Evolutionary conservation across 2,797 vertebrate species (phyloP).

Genomic region (Malurus splendens): DNA sequence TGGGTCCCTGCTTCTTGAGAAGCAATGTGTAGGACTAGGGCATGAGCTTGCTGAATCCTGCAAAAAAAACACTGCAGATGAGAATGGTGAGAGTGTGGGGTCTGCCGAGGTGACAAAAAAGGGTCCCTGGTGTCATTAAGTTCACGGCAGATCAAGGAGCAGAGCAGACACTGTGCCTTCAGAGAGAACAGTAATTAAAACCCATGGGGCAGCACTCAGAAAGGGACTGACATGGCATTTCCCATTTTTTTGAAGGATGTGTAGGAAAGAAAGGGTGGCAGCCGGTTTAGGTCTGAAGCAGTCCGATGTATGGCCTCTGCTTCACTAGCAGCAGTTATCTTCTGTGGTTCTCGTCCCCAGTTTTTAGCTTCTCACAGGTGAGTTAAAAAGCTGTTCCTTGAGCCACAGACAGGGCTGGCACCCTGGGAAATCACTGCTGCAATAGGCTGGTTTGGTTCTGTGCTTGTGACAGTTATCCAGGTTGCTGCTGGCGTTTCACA

Average conservation of each 20-base stretch:
- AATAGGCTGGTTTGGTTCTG: neutral
- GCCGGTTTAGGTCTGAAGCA: neutral
- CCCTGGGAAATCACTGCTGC: neutral
- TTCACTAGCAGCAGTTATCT: neutral
- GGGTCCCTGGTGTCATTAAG: neutral
- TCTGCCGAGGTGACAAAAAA: neutral
- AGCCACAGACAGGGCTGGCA: rapidly evolving
- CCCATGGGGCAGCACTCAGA: rapidly evolving
- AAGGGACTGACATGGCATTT: neutral
- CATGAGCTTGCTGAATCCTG: neutral
- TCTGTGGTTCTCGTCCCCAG: neutral
- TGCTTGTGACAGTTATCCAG: neutral
- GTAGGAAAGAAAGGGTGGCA: neutral
- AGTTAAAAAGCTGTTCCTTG: neutral
- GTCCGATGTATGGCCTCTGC: neutral
- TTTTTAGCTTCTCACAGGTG: neutral
- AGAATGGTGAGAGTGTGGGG: neutral
- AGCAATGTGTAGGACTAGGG: neutral
- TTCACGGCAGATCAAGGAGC: neutral
- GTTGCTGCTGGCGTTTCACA: neutral
- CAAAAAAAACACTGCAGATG: neutral
- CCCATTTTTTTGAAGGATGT: neutral
- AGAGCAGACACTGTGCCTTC: neutral
- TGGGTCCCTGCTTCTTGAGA: neutral
- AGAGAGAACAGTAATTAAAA: neutral